Percentiles rank a stretch among this genome's conserved stretches.
phyloP scores from a whole-genome alignment of 2,113 vertebrate genomes.

The Lepidothrix coronata region DNA sequence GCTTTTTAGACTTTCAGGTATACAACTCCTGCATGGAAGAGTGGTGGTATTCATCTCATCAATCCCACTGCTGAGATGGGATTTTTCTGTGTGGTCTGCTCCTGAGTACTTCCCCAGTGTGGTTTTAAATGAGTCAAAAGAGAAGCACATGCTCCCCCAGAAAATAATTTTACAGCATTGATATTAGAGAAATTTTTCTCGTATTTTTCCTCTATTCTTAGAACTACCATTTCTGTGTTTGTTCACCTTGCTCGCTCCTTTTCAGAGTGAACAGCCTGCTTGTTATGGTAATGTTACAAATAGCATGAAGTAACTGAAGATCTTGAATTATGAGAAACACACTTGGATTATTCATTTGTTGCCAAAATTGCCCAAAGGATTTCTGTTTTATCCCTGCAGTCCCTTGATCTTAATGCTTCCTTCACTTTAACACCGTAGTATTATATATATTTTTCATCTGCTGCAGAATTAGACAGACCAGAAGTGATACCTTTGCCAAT shows the following conservation, averaged over 20 bases:
- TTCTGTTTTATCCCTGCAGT: background rate
- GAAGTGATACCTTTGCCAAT: constrained; percentile 69
- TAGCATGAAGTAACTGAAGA: background rate
- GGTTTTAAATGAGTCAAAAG: background rate
- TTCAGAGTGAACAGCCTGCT: background rate
- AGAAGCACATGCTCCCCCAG: background rate
- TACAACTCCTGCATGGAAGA: background rate
- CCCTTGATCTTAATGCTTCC: constrained; percentile 46
- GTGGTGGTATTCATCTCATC: background rate
- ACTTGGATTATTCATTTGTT: constrained; percentile 57
- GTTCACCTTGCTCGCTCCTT: background rate
- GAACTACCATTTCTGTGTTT: background rate
- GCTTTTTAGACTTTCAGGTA: background rate
- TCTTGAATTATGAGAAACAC: constrained; percentile 53
- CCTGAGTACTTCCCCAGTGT: background rate
- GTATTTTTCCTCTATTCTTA: background rate
- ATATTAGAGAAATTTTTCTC: background rate
- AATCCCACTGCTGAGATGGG: background rate
- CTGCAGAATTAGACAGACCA: constrained; percentile 71
- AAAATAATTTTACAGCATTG: background rate
- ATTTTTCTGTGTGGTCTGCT: background rate
- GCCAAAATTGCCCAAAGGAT: constrained; percentile 4
- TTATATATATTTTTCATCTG: constrained; percentile 75
- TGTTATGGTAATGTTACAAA: constrained; percentile 47
- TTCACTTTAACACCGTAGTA: constrained; percentile 69